These are phyloP conservation scores for Amphipoea lucens DNA, from an alignment of 2,888 invertebrate species.

Conservation along the genomic window DNA sequence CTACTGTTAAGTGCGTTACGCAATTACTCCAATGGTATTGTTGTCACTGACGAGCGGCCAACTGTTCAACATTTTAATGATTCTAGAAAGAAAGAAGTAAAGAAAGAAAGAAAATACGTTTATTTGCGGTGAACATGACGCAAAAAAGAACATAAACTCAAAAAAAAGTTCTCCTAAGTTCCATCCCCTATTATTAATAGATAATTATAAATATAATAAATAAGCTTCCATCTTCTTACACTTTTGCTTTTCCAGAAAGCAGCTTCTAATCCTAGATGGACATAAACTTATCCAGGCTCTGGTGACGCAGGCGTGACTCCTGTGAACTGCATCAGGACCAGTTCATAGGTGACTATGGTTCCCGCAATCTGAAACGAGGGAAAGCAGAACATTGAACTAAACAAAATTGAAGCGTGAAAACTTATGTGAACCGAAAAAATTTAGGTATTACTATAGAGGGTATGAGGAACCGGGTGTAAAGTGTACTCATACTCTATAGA, in stretches of 20 bases:
- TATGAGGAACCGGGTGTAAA: no score
- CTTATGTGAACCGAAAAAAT: no score
- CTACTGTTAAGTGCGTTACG: no score
- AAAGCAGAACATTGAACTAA: background rate
- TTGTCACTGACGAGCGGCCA: background rate
- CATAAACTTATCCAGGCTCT: background rate
- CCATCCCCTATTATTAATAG: background rate
- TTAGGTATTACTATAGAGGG: no score
- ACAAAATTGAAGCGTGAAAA: background rate
- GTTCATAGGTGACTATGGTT: slow-evolving; percentile 76
- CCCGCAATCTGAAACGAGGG: slow-evolving; percentile 64
- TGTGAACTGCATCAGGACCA: slow-evolving; percentile 87
- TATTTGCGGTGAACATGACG: no score
- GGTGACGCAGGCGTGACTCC: slow-evolving; percentile 67
- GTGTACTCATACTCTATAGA: no score
- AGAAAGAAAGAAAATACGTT: no score
- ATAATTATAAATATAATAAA: no score
- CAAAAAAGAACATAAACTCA: no score
- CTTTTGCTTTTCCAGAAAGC: no score
- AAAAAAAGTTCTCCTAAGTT: background rate
- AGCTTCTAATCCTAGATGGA: background rate
- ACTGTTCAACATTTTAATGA: background rate
- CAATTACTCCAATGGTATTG: no score
- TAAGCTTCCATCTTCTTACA: background rate
- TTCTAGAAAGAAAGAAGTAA: no score